Conservation (phyloP, 2,888 invertebrate genomes). For the Trissoscelio sp. region DNA sequence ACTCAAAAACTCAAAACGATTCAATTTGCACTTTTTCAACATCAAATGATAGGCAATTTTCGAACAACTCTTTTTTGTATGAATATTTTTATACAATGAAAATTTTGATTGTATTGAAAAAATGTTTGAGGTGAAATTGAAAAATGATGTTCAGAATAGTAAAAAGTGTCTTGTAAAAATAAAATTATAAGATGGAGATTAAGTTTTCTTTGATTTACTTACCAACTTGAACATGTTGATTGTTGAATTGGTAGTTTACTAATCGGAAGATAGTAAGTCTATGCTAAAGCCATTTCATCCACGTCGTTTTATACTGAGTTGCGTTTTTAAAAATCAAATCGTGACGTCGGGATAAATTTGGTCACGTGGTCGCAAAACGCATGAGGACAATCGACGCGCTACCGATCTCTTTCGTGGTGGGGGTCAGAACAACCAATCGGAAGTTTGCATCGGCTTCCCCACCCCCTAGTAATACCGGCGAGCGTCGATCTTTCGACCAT, state of each 20-base stretch:
- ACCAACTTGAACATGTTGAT: conserved; percentile 83
- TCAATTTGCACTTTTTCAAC: too few species aligned
- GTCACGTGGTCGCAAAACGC: conserved; percentile 74
- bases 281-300: conserved; percentile 72
- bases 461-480: conserved; percentile 45
- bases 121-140: too few species aligned
- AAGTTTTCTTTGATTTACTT: too few species aligned
- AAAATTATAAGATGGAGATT: too few species aligned
- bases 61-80: too few species aligned
- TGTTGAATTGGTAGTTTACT: conserved; percentile 77
- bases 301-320: conserved; percentile 79
- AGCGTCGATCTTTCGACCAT: conserved; percentile 68
- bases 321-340: conserved; percentile 76
- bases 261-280: conserved; percentile 79
- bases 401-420: conserved; percentile 72
- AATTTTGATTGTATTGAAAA: too few species aligned
- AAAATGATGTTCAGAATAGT: too few species aligned
- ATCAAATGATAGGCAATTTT: too few species aligned
- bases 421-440: conserved; percentile 73
- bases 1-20: too few species aligned
- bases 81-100: too few species aligned
- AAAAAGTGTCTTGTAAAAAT: too few species aligned
- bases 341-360: conserved; percentile 72
- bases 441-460: conserved; percentile 53
- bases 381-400: conserved; percentile 54